phyloP scores from a whole-genome alignment of 1,140 invertebrate species.

The Physella acuta region DNA sequence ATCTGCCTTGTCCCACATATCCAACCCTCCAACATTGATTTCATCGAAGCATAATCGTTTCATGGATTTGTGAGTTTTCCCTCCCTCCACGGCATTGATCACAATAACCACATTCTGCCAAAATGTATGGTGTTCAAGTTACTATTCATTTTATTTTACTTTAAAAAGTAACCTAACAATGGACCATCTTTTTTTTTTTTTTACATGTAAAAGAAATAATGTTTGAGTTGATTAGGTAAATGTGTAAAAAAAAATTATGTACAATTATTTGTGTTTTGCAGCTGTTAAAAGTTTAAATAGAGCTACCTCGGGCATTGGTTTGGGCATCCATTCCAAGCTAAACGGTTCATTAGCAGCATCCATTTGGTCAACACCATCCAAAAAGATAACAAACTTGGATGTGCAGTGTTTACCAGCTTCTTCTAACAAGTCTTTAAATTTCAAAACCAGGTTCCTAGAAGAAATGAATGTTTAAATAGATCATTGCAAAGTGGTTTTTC shows the following conservation, averaged over 20 bases:
- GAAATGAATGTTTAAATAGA: too few species aligned
- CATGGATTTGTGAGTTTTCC: conserved; percentile 41
- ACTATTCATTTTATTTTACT: too few species aligned
- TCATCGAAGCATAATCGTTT: conserved; percentile 31
- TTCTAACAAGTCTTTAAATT: conserved; percentile 44
- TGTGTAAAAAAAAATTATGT: too few species aligned
- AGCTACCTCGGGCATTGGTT: conserved; percentile 46
- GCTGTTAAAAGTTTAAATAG: too few species aligned
- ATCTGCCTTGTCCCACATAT: conserved; percentile 54
- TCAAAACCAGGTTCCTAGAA: conserved; percentile 44
- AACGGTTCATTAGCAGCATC: conserved; percentile 48
- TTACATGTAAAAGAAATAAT: too few species aligned
- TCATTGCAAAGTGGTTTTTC: too few species aligned
- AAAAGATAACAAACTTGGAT: conserved; percentile 49
- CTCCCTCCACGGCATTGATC: conserved; percentile 38
- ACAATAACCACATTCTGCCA: conserved; percentile 51
- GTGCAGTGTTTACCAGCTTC: conserved; percentile 39
- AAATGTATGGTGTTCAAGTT: too few species aligned
- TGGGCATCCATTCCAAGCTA: conserved; percentile 55
- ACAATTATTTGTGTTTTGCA: too few species aligned
- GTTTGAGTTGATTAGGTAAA: too few species aligned
- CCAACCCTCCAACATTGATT: conserved; percentile 46
- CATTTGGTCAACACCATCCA: conserved; percentile 58
- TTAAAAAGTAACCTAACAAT: not conserved
- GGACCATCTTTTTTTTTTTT: not conserved